Conservation (phyloP, 2,888 invertebrate genomes). For the Tipula confusa region DNA sequence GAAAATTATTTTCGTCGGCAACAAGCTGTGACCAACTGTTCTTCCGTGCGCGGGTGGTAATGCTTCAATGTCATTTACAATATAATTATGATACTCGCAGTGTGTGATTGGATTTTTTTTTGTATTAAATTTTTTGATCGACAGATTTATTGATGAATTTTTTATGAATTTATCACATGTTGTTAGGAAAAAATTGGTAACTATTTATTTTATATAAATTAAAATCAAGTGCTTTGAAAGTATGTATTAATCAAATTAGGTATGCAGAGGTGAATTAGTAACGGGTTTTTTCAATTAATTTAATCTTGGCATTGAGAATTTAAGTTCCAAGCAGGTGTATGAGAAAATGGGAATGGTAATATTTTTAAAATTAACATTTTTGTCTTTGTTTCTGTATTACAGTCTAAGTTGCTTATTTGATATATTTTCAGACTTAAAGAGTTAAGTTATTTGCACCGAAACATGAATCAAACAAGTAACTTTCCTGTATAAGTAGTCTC, state of each 20-base stretch:
- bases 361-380: too few relatives aligned
- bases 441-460: too few relatives aligned
- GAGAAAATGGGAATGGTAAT: too few relatives aligned
- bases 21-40: background rate
- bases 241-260: background rate
- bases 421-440: too few relatives aligned
- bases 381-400: too few relatives aligned
- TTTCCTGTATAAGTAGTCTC: too few relatives aligned
- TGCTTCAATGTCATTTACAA: background rate
- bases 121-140: background rate
- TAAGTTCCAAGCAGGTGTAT: background rate
- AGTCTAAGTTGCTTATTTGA: too few relatives aligned
- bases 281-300: background rate
- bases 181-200: background rate
- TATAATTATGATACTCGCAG: background rate
- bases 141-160: slow-evolving; percentile 8
- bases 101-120: background rate
- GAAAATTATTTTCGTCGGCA: background rate
- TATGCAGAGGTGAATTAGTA: background rate
- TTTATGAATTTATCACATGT: background rate
- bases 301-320: background rate
- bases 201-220: background rate
- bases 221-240: background rate
- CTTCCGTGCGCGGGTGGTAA: slow-evolving; percentile 9
- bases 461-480: too few relatives aligned